Percentiles rank a stretch among this genome's conserved stretches.
These are phyloP conservation scores for Labia minor DNA, from an alignment of 2,888 invertebrate species.

Conservation along the genomic window DNA sequence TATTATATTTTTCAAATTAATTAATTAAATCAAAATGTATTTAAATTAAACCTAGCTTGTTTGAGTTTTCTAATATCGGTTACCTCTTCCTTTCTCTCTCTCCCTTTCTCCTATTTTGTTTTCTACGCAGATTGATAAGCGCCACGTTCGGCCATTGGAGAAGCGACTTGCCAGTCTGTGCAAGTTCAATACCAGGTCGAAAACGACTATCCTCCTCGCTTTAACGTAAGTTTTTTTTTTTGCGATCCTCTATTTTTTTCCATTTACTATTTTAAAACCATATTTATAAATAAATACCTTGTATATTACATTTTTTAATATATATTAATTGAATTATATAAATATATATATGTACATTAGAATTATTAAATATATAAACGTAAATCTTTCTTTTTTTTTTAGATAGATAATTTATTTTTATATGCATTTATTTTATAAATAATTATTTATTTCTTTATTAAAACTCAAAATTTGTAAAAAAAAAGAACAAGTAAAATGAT, in stretches of 20 bases:
- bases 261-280: not conserved
- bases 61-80: too few relatives aligned
- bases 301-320: not conserved
- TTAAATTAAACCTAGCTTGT: too few relatives aligned
- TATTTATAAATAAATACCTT: not conserved
- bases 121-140: slow-evolving; percentile 2
- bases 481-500: too few relatives aligned
- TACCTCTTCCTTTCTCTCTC: not conserved
- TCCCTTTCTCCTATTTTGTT: not conserved
- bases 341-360: too few relatives aligned
- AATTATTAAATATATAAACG: too few relatives aligned
- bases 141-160: not conserved
- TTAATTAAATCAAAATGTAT: too few relatives aligned
- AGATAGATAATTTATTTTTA: not conserved
- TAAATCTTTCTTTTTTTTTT: not conserved
- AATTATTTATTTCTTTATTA: too few relatives aligned
- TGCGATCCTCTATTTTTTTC: not conserved
- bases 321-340: too few relatives aligned
- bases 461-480: too few relatives aligned
- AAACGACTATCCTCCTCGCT: not conserved
- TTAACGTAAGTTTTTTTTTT: not conserved
- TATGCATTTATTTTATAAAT: too few relatives aligned
- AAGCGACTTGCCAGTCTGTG: not conserved
- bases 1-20: too few relatives aligned
- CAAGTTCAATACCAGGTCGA: not conserved